phyloP scores from a whole-genome alignment of 2,797 vertebrate genomes.

The Babyrousa celebensis region DNA sequence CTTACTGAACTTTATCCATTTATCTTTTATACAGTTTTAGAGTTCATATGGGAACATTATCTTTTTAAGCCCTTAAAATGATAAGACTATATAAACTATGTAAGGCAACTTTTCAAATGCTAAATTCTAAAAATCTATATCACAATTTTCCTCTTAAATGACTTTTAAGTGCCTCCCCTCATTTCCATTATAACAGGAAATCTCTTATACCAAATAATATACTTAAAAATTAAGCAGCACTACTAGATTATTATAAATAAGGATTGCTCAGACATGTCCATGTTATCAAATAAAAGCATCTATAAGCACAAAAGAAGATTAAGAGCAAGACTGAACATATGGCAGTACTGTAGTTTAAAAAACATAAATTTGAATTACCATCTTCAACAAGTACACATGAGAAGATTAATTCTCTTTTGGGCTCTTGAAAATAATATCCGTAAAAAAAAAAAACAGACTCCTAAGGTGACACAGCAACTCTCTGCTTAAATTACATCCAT shows the following conservation, averaged over 20 bases:
- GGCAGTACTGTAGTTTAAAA: conserved; percentile 54
- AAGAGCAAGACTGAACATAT: conserved; percentile 34
- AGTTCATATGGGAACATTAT: not conserved
- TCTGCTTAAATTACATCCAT: conserved; percentile 84
- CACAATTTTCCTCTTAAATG: not conserved
- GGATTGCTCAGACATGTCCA: conserved; percentile 37
- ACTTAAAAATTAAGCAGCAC: conserved; percentile 62
- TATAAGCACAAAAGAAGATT: conserved; percentile 41
- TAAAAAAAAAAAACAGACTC: conserved; percentile 32
- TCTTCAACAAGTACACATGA: not conserved
- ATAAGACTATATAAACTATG: conserved; percentile 14
- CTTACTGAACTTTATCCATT: conserved; percentile 15
- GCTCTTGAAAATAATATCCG: conserved; percentile 50
- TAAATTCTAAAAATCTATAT: conserved; percentile 53
- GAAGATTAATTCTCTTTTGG: conserved; percentile 53
- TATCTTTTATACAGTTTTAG: conserved; percentile 33
- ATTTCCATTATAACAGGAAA: conserved; percentile 55
- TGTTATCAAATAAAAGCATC: conserved; percentile 33
- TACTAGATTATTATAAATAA: conserved; percentile 58
- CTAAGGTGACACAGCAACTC: conserved; percentile 46
- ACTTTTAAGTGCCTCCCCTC: not conserved
- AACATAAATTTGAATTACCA: conserved; percentile 45
- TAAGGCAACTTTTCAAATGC: conserved; percentile 54
- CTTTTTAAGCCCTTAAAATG: conserved; percentile 14
- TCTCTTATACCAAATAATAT: conserved; percentile 58